Base-by-base conservation (phyloP, 1,140 invertebrate species). In the Oryzaephilus surinamensis region DNA sequence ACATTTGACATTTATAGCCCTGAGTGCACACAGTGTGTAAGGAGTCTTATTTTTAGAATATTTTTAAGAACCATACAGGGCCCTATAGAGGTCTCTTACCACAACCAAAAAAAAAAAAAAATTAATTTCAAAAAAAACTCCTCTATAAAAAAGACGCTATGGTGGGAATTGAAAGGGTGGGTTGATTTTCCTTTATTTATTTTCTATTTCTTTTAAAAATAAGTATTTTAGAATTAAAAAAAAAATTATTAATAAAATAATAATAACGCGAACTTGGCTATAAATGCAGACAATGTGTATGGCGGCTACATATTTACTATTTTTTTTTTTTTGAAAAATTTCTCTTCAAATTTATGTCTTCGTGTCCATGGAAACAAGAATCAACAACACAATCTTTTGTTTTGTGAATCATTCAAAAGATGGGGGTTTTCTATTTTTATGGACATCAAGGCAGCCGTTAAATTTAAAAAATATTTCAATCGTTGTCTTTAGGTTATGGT, bases 271-370 rank as follows among this genome's bases (percentile, higher is more conserved):
- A 52, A n/a, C n/a, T n/a, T n/a, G 55, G 55, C 51, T 51, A 39
- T 48, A 48, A 45, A 60, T 60, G 59, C 60, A 62, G 60, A 62
- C 60, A 62, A 62, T 62, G 60, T 62, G 60, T 60, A 54, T 62
- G 60, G 60, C 56, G 60, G 59, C 60, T 59, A n/a, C n/a, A n/a
- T n/a, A n/a, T n/a, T n/a, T n/a, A n/a, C n/a, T n/a, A n/a, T n/a
- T n/a, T n/a, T n/a, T n/a, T n/a, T n/a, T n/a, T n/a, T n/a, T n/a
- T n/a, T n/a, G 43, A 24, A 24, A n/a, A n/a, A 24, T 6, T 21
- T 21, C 10, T 21, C 10, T 24, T 24, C 23, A 24, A 24, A 24
- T 6, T n/a, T 3, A 24, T n/a, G 23, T 24, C 11, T n/a, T n/a
- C n/a, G n/a, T n/a, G n/a, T n/a, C n/a, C n/a, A n/a, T n/a, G n/a